Conservation (phyloP, 1,140 invertebrate species). For the Teleogryllus occipitalis region DNA sequence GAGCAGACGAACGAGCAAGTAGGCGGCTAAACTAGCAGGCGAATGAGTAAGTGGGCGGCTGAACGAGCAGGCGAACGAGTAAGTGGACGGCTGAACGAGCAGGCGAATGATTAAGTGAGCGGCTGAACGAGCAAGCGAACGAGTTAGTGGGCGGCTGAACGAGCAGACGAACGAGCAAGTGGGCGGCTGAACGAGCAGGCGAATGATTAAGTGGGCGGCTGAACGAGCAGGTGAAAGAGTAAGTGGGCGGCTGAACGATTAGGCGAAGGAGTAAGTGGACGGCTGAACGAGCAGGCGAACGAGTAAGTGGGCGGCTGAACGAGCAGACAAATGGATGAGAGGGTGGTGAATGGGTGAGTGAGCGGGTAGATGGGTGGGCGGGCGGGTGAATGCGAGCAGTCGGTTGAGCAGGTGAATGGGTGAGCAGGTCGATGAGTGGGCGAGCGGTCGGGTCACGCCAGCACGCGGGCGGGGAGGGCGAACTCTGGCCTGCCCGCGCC, state of each 20-base stretch:
- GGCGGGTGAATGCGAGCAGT: neutral
- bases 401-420: neutral
- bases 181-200: neutral
- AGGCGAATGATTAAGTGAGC: neutral
- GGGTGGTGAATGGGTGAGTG: neutral
- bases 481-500: no score
- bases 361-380: neutral
- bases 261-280: neutral
- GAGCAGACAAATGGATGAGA: neutral
- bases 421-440: neutral
- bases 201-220: neutral
- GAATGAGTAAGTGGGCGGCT: neutral
- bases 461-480: neutral
- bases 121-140: neutral
- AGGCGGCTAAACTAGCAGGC: no score
- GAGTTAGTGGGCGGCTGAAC: neutral
- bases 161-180: neutral
- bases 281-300: neutral
- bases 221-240: neutral
- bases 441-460: neutral
- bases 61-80: neutral
- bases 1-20: neutral
- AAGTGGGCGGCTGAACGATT: neutral
- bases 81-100: neutral
- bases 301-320: neutral